These are phyloP conservation scores for Drosophila lowei DNA, from an alignment of 1,140 invertebrate genomes.

Conservation along the genomic window DNA sequence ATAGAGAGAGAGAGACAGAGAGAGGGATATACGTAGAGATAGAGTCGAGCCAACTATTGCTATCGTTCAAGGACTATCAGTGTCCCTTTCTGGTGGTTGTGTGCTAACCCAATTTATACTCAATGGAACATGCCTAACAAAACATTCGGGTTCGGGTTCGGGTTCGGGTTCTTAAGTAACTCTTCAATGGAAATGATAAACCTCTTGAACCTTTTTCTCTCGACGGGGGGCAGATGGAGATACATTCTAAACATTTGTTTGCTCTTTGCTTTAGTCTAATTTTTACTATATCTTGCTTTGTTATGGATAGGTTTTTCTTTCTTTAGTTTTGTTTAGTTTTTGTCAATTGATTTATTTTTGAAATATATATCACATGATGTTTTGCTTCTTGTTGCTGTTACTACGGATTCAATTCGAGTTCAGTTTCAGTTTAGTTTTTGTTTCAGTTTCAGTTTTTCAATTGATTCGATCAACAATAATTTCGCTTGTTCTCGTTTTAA, in stretches of 20 bases:
- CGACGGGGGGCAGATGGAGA: background rate
- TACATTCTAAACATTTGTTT: slow-evolving; percentile 48
- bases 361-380: slow-evolving; percentile 82
- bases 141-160: background rate
- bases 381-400: slow-evolving; percentile 65
- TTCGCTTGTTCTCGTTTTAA: slow-evolving; percentile 39
- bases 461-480: slow-evolving; percentile 58
- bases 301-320: slow-evolving; percentile 45
- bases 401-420: slow-evolving; percentile 38
- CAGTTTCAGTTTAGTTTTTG: slow-evolving; percentile 32
- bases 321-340: slow-evolving; percentile 46
- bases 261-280: slow-evolving; percentile 39
- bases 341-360: slow-evolving; percentile 75
- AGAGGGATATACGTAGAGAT: slow-evolving; percentile 1
- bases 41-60: slow-evolving; percentile 29
- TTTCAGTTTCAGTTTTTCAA: slow-evolving; percentile 35
- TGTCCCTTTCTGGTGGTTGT: slow-evolving; percentile 23
- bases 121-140: background rate
- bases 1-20: slow-evolving; percentile 14
- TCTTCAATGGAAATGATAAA: slow-evolving; percentile 39
- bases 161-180: slow-evolving; percentile 29
- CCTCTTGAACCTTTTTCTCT: slow-evolving; percentile 13
- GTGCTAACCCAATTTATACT: slow-evolving; percentile 20
- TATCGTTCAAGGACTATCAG: too few species aligned
- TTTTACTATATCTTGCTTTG: slow-evolving; percentile 47